phyloP scores from a whole-genome alignment of 2,888 invertebrate species.

The Theretra japonica region DNA sequence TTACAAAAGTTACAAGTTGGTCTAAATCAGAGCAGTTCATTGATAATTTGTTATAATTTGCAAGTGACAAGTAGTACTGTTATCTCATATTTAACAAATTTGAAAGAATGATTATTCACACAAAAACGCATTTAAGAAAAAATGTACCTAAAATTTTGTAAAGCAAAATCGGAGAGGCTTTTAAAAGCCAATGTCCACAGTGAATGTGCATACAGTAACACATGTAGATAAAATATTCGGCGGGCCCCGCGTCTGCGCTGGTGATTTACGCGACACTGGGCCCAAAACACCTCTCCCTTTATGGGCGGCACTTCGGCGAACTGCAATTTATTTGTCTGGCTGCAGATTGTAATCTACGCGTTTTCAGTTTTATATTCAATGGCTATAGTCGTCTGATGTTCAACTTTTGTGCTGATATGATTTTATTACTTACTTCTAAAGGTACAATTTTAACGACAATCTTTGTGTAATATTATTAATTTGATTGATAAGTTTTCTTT shows the following conservation, averaged over 20 bases:
- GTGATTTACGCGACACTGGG: slow-evolving; percentile 69
- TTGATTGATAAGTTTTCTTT: no score
- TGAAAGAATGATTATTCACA: no score
- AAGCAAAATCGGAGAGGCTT: neutral
- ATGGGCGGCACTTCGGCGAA: slow-evolving; percentile 65
- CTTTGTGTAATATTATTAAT: no score
- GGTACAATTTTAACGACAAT: no score
- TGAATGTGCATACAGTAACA: slow-evolving; percentile 18
- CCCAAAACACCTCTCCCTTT: slow-evolving; percentile 61
- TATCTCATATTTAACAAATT: no score
- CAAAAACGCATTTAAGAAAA: no score
- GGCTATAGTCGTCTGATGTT: neutral
- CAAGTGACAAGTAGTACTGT: no score
- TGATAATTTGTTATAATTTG: no score
- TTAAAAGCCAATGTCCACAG: neutral
- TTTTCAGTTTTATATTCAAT: slow-evolving; percentile 30
- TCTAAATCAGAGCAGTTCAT: no score
- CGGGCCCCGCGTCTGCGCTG: slow-evolving; percentile 52
- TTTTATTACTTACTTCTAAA: neutral
- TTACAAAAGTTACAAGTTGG: no score
- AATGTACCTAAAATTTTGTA: no score
- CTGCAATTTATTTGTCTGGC: slow-evolving; percentile 71
- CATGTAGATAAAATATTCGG: slow-evolving; percentile 42
- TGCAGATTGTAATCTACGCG: slow-evolving; percentile 51
- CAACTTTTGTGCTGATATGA: neutral